Base-by-base conservation (phyloP, 2,888 invertebrate species). In the Noctua pronuba region DNA sequence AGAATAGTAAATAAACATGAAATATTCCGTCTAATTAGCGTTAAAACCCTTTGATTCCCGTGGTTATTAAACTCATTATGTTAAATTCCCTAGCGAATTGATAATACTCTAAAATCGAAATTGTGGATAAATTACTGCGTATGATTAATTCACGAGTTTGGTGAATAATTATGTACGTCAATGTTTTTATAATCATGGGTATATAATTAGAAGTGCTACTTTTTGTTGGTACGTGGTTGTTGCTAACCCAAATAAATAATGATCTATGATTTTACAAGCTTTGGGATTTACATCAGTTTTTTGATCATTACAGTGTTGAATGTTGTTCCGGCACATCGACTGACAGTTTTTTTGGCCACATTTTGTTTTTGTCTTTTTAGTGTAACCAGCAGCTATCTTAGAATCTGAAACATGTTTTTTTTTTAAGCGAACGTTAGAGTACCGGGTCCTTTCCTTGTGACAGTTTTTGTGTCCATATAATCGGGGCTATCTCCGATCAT, bases 221-320 rank as follows among this genome's bases (percentile, higher is more conserved):
- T 83, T 82, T 82, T 83, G 73, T 68, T 69, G 16, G 11, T 35
- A 28, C 5, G n/a, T 52, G 16, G 21, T 31, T 21, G n/a, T 66
- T 74, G 28, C 55, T 24, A 13, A 49, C 18, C 35, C 31, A 74
- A 66, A 49, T 41, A n/a, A 13, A 13, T 41, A 41, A n/a, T 41
- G 28, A 58, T 58, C 21, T 73, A 31, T 35, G n/a, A n/a, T 3
- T 65, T 41, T 38, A 28, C 21, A 35, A 73, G 62, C 16, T 38
- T 31, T 46, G n/a, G 16, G 41, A 38, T 64, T 64, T 38, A 71
- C 31, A 44, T 46, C 28, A 8, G 1, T 38, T 41, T 58, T 81
- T 79, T 65, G 46, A 55, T 73, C 18, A 41, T 28, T 16, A 3
- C 13, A 28, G 18, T 28, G 28, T 35, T 52, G 16, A 10, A 62